Percentiles rank a stretch among this genome's conserved stretches.
phyloP scores from a whole-genome alignment of 92 coral and sea anemone genomes.

The Palythoa caribaeorum region DNA sequence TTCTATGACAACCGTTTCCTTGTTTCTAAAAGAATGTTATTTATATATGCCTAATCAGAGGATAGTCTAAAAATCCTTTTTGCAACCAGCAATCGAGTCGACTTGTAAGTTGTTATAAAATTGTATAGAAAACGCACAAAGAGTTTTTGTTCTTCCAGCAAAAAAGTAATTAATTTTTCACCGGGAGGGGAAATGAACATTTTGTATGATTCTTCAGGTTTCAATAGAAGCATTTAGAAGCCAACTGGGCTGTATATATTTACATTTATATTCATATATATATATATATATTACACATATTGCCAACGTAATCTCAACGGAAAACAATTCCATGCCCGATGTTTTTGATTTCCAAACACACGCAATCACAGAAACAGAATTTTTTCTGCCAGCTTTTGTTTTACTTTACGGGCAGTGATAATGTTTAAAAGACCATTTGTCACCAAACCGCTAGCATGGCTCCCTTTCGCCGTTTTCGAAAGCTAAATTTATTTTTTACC shows the following conservation, averaged over 20 bases:
- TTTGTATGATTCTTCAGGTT: neutral
- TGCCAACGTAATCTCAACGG: neutral
- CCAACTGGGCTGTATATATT: neutral
- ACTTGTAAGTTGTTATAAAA: neutral
- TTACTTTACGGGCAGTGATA: neutral
- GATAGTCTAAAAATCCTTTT: neutral
- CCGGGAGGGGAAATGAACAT: neutral
- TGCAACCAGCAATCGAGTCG: neutral
- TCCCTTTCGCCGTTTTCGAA: neutral
- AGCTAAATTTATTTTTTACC: neutral
- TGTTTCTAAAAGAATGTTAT: constrained; percentile 1
- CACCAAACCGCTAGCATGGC: neutral
- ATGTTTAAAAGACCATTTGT: neutral
- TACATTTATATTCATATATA: neutral
- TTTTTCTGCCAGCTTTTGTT: neutral
- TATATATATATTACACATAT: neutral
- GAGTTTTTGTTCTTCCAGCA: neutral
- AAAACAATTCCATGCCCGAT: neutral
- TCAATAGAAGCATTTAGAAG: neutral
- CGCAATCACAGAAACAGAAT: neutral
- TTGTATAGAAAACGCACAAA: neutral
- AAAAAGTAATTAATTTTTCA: neutral
- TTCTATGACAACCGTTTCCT: neutral
- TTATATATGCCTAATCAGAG: neutral
- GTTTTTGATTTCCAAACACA: neutral